Conservation (phyloP, 2,797 vertebrate genomes). For the Oreochromis mossambicus region DNA sequence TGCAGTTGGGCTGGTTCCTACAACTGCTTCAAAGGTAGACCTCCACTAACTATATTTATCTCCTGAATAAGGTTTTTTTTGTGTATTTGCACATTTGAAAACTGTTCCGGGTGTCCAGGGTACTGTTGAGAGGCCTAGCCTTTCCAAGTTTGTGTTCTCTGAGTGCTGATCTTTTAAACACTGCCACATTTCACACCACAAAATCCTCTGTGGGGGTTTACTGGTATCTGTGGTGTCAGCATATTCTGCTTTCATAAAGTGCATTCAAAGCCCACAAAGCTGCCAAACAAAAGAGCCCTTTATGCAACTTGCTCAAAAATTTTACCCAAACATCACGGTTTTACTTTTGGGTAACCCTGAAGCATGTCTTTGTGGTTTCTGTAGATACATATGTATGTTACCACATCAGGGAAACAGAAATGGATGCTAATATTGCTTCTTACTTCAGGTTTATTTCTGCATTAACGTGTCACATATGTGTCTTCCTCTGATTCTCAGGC, state of each 20-base stretch:
- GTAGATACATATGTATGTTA: neutral
- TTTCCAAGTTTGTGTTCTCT: neutral
- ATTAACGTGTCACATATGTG: neutral
- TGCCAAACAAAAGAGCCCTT: conserved; percentile 46
- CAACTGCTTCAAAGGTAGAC: conserved; percentile 86
- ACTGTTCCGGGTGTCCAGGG: neutral
- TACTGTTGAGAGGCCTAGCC: neutral
- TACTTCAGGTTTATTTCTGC: neutral
- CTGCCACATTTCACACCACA: conserved; percentile 28
- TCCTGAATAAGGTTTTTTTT: neutral
- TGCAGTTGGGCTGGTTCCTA: conserved; percentile 93
- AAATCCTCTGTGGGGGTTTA: conserved; percentile 48
- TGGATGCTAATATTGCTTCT: neutral
- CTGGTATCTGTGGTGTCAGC: conserved; percentile 23
- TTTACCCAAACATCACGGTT: neutral
- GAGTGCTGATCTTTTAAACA: conserved; percentile 26
- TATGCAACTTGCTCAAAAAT: conserved; percentile 19
- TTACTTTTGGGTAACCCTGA: neutral
- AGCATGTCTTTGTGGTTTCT: neutral
- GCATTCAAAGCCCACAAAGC: conserved; percentile 46
- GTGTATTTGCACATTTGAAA: neutral
- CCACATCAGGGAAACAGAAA: neutral
- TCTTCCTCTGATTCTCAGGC: conserved; percentile 65
- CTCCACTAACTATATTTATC: neutral
- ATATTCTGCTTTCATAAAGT: conserved; percentile 31